These are phyloP conservation scores for Ictalurus furcatus DNA, from an alignment of 2,113 vertebrate genomes.

Conservation along the genomic window DNA sequence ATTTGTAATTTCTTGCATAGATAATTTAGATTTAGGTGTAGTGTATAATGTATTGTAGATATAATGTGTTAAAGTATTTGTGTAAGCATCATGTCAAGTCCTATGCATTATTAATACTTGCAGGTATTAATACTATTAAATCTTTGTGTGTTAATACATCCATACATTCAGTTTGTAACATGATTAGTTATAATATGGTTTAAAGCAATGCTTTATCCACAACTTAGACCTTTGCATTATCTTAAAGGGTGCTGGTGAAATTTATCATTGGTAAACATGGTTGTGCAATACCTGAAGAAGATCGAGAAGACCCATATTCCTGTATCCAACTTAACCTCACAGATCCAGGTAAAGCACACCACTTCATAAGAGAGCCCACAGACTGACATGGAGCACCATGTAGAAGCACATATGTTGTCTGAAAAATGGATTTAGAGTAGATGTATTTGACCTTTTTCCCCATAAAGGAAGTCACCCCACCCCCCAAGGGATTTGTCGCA, in stretches of 20 bases:
- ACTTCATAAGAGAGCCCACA: neutral
- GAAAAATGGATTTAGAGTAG: neutral
- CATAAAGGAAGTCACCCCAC: neutral
- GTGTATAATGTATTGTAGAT: neutral
- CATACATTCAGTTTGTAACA: neutral
- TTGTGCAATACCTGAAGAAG: slow-evolving; percentile 89
- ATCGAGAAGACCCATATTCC: slow-evolving; percentile 93
- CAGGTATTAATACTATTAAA: neutral
- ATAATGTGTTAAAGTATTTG: neutral
- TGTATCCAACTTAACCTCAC: slow-evolving; percentile 91
- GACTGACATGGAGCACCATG: neutral
- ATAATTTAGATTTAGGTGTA: neutral
- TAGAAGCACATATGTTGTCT: neutral
- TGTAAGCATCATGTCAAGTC: neutral
- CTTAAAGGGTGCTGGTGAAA: slow-evolving; percentile 89
- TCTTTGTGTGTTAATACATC: neutral
- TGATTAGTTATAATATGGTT: neutral
- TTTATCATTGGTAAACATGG: slow-evolving; percentile 91
- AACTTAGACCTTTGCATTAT: slow-evolving; percentile 4
- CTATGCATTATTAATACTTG: neutral
- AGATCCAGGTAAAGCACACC: slow-evolving; percentile 76
- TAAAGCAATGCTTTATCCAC: neutral
- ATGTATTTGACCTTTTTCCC: no score
- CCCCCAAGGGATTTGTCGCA: neutral
- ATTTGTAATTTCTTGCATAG: neutral